Base-by-base conservation (phyloP, 1,140 invertebrate species). In the Drosophila parvula region DNA sequence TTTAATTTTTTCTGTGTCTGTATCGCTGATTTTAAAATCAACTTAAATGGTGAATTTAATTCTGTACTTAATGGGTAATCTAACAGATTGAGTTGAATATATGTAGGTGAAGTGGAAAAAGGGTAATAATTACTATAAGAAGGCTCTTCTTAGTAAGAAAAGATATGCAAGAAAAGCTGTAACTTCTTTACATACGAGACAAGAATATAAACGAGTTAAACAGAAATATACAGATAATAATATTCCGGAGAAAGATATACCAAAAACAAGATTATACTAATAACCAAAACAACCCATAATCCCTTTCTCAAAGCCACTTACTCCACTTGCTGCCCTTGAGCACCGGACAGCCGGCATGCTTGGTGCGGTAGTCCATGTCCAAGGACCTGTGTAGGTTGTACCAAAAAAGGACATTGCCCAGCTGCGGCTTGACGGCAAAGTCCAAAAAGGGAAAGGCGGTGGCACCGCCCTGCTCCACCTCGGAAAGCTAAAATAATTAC, bases 341-440 rank as follows among this genome's bases (percentile, higher is more conserved):
- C 30, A 99, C 98, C n/a, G 98, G 98, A 93, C 98, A 99, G 18
- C 98, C 98, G 18, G 98, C 98, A 93, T 99, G 98, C 70, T 98
- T 94, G 5, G 98, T 99, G 78, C 95, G 94, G 71, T 95, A 95
- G 93, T 99, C 98, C 50, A 98, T 98, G 79, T 98, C 96, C 30
- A 98, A 97, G 91, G 95, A 98, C 28, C 96, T 94, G 91, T 97
- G 95, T 61, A 99, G 93, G 93, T 99, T 99, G 91, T 97, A 96
- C 98, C 98, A 99, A 92, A 99, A 98, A 11, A 97, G 96, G 34
- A 98, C 98, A 36, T 96, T 95, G 28, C 98, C 96, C 93, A 97
- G 98, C 90, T 95, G 95, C 2, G 98, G 98, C 93, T 96, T 96
- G 22, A 99, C 93, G 30, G 96, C 94, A 56, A 98, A 93, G 27